Conservation (phyloP, 92 coral and sea anemone species). For the Porites divaricata region DNA sequence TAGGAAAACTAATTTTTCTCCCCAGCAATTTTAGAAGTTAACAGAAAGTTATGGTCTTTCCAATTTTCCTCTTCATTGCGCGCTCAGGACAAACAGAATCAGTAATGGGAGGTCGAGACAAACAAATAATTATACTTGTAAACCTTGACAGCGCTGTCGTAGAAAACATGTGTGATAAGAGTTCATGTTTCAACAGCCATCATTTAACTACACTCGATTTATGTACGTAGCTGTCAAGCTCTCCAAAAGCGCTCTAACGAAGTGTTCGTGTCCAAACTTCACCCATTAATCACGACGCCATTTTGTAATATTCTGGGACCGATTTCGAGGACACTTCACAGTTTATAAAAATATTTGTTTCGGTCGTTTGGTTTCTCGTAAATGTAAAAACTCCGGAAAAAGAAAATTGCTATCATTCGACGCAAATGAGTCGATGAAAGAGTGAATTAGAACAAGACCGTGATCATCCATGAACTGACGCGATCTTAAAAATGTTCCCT, state of each 20-base stretch:
- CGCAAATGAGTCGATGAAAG: slow-evolving; percentile 1
- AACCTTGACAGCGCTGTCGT: slow-evolving; percentile 52
- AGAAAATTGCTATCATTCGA: not conserved
- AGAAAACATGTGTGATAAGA: slow-evolving; percentile 45
- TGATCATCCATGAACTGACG: no score
- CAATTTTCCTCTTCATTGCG: not conserved
- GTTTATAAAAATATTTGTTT: slow-evolving; percentile 32
- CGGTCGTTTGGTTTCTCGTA: slow-evolving; percentile 10
- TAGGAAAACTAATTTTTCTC: not conserved
- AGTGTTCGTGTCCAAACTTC: slow-evolving; percentile 28
- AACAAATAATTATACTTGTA: slow-evolving; percentile 41
- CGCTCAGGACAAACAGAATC: not conserved
- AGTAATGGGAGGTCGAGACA: slow-evolving; percentile 39
- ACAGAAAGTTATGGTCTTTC: not conserved
- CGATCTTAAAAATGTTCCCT: not conserved
- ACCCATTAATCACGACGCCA: not conserved
- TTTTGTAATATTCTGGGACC: not conserved
- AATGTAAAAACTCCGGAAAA: not conserved
- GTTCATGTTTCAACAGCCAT: slow-evolving; percentile 51
- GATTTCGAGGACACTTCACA: slow-evolving; percentile 34
- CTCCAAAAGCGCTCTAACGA: slow-evolving; percentile 41
- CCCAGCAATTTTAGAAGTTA: not conserved
- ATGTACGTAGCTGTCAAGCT: slow-evolving; percentile 47
- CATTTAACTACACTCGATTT: slow-evolving; percentile 46
- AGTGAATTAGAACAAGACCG: not conserved